Base-by-base conservation (phyloP, 1,140 invertebrate genomes). In the Bilobella aurantiaca region DNA sequence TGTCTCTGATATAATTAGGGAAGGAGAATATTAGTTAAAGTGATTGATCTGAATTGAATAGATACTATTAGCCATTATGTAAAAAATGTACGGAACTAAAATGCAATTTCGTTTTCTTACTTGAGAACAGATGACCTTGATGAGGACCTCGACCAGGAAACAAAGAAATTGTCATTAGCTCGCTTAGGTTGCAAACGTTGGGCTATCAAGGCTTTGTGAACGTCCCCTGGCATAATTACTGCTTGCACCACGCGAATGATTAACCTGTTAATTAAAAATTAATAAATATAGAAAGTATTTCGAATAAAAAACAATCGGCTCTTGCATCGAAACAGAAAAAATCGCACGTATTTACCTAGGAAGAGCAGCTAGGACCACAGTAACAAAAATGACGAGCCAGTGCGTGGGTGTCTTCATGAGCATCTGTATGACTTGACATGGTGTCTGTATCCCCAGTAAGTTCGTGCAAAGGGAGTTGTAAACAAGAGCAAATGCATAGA, bases 401-500 rank as follows among this genome's bases (percentile, higher is more conserved):
- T 90, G 92, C 14, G 84, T 79, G 2, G 85, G 82, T 64, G 87
- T 85, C 34, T 76, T 77, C 69, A 95, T 81, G 27, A 89, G 85
- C 74, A 84, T 82, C 75, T 88, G 85, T 77, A 94, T 87, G 25
- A 95, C 89, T 86, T 87, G 89, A 79, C 87, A 93, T 23, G 89
- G 91, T 67, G 80, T 80, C 28, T 88, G 87, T 63, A 93, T 78
- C 53, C 85, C 86, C 74, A 90, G 85, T 75, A 88, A 90, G 71
- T 84, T 83, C 37, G 87, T 81, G 75, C 89, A 90, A 66, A 89
- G 75, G 1, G 85, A 81, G 78, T 93, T 90, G 78, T 93, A 93
- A 27, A 90, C 77, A 57, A 94, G 77, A 66, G 88, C 88, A 79
- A 95, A 91, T 68, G 84, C 81, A 79, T 90, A 94, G 80, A 90